A percentile compares a stretch with the other conserved stretches of the same genome.
phyloP scores from a whole-genome alignment of 1,140 invertebrate species.

The Pygmarrhopalites habei region DNA sequence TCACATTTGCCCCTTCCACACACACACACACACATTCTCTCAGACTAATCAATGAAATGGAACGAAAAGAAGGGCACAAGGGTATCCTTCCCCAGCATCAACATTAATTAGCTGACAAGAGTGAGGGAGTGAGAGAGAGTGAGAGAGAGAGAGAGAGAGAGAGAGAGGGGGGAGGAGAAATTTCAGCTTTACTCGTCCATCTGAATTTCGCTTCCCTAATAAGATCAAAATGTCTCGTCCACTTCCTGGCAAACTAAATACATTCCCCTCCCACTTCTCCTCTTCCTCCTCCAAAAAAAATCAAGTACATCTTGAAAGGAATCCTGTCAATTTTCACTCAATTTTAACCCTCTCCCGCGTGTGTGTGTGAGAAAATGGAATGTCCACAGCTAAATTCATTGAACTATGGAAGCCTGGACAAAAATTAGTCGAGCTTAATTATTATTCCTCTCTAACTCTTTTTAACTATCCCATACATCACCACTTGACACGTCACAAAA shows the following conservation, averaged over 20 bases:
- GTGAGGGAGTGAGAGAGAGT: too few species aligned
- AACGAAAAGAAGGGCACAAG: constrained; percentile 28
- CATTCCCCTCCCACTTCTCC: background rate
- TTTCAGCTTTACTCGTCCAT: background rate
- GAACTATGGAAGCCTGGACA: too few species aligned
- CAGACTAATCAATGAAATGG: constrained; percentile 36
- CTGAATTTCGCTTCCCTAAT: constrained; percentile 22
- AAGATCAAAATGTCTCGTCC: constrained; percentile 34
- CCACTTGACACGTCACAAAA: too few species aligned
- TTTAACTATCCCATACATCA: too few species aligned
- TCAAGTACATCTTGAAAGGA: background rate
- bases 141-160: too few species aligned
- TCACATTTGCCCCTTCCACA: background rate
- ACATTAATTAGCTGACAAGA: constrained; percentile 31
- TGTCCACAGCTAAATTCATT: too few species aligned
- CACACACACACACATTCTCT: background rate
- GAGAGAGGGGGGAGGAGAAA: too few species aligned
- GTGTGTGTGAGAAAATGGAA: too few species aligned
- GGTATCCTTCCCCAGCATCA: background rate
- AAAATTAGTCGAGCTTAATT: too few species aligned
- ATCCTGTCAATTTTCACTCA: background rate
- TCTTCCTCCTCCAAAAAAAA: background rate
- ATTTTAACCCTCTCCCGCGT: too few species aligned
- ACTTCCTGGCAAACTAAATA: too few species aligned
- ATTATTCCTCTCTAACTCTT: too few species aligned